Conservation (phyloP, 2,888 invertebrate genomes). For the Tromatobia lineatoria region DNA sequence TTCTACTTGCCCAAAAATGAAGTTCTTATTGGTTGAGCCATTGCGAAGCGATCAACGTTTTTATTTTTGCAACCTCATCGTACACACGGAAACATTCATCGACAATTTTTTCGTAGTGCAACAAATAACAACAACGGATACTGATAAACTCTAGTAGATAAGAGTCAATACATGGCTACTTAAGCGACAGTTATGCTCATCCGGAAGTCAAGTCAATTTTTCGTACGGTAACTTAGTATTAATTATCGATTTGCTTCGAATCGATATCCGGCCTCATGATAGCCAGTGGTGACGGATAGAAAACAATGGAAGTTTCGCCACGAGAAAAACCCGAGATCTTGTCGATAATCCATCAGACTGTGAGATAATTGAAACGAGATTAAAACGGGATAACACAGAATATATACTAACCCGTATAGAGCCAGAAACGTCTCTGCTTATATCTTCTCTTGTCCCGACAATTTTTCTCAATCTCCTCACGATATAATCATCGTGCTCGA, state of each 20-base stretch:
- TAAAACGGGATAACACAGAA: slow-evolving; percentile 22
- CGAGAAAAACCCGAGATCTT: slow-evolving; percentile 17
- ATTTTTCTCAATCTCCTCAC: slow-evolving; percentile 38
- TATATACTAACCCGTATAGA: slow-evolving; percentile 33
- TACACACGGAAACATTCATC: too few relatives aligned
- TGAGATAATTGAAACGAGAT: slow-evolving; percentile 36
- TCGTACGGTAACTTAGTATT: neutral
- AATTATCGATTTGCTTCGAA: slow-evolving; percentile 1
- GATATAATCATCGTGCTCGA: slow-evolving; percentile 10
- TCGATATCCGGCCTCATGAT: neutral
- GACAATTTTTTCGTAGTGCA: too few relatives aligned
- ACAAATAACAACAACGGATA: neutral
- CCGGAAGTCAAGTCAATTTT: slow-evolving; percentile 8
- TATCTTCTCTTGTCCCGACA: slow-evolving; percentile 9
- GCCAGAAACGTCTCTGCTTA: neutral
- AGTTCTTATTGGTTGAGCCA: too few relatives aligned
- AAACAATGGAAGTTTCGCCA: neutral
- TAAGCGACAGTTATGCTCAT: neutral
- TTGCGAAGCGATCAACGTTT: too few relatives aligned
- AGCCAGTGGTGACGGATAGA: neutral
- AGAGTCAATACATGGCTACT: neutral
- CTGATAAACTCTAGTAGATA: slow-evolving; percentile 7
- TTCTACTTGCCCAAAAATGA: too few relatives aligned
- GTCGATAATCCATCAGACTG: slow-evolving; percentile 2
- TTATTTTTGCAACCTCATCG: too few relatives aligned